These are phyloP conservation scores for Dermochelys coriacea DNA, from an alignment of 2,797 vertebrate species.

Conservation along the genomic window DNA sequence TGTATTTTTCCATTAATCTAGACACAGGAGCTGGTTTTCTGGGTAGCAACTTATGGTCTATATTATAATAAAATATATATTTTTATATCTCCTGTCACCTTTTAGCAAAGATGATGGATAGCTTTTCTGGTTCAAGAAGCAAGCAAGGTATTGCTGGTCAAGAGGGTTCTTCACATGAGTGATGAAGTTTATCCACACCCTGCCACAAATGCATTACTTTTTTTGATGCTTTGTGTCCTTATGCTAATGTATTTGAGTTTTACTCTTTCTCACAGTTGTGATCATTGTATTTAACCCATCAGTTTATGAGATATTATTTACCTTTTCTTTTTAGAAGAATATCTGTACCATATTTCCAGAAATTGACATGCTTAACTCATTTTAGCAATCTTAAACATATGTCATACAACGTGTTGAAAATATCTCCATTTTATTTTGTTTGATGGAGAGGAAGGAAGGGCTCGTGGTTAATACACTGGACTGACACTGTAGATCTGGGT, in stretches of 20 bases:
- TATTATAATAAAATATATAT: neutral
- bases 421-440: neutral
- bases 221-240: neutral
- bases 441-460: neutral
- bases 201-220: neutral
- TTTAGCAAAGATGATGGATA: neutral
- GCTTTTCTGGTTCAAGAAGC: neutral
- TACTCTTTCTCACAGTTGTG: neutral
- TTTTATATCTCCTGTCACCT: neutral
- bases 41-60: neutral
- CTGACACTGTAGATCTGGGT: too few relatives aligned
- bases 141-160: neutral
- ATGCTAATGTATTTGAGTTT: neutral
- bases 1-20: neutral
- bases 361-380: neutral
- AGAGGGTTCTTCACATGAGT: neutral
- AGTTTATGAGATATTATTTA: accelerated
- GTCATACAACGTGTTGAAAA: neutral
- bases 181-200: neutral
- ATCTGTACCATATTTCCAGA: neutral
- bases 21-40: neutral
- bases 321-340: neutral
- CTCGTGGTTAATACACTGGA: too few relatives aligned
- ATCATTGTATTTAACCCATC: neutral
- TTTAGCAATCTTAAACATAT: neutral